Evolutionary conservation across 2,888 invertebrate genomes (phyloP), one percentile per base, ranked within the genome.

Genomic region (Anthoptus insignis): DNA sequence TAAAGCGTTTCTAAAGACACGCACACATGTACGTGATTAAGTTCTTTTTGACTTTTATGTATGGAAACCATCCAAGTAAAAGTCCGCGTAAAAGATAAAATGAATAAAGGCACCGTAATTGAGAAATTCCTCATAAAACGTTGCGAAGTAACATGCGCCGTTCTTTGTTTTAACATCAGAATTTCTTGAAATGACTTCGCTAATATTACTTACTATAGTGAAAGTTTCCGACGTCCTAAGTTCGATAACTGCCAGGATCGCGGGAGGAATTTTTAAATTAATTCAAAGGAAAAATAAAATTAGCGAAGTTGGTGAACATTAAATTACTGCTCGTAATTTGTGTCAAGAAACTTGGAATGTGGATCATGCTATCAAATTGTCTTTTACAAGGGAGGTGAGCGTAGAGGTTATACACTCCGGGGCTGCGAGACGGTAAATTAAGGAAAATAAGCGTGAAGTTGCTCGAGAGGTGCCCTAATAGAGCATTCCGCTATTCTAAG

Each of bases 241-340:
- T 89, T 90, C 88, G 82, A 90, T 89, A 90, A 90, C 88, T 87
- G 88, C 84, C 80, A 75, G 84, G 84, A 86, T 86, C 85, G 83
- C 83, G 77, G 84, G 78, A 82, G 85, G 89, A 91, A 91, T 90
- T 91, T 88, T 90, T 88, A 88, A 91, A 91, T 91, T 89, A 89
- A 90, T 90, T 90, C 85, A 88, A 86, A 86, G 86, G 86, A 89
- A 90, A 89, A 90, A 90, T 90, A 87, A 88, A 91, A 89, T 91
- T 89, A 88, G 84, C 83, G 82, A 88, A 89, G 85, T 90, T 86
- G 80, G 81, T 75, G 81, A 79, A 85, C 83, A 89, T 90, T 88
- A 87, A 89, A 90, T 90, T 89, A 89, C 84, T 84, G 81, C 84
- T 81, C 81, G 87, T 89, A 88, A 88, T 88, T 89, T 87, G 85